Evolutionary conservation across 2,797 vertebrate genomes (phyloP).

Genomic region (Crenichthys baileyi): DNA sequence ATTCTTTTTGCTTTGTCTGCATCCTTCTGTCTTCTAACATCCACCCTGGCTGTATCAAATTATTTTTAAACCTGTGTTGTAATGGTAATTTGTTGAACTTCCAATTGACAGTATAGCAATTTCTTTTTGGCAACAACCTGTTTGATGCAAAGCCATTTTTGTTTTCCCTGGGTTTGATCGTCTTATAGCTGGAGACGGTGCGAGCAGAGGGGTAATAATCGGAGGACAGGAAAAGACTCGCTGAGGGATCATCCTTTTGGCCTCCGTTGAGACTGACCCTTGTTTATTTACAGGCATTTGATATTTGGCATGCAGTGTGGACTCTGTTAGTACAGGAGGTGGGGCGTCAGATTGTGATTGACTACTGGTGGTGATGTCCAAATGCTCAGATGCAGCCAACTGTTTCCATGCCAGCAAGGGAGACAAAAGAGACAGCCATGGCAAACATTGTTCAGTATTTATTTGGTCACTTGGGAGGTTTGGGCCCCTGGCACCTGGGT

Average conservation of each 20-base stretch:
- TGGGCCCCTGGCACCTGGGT: background rate
- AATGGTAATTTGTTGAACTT: slow-evolving; percentile 6
- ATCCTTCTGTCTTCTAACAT: slow-evolving; percentile 2
- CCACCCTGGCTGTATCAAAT: slow-evolving; percentile 2
- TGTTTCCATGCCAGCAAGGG: slow-evolving; percentile 58
- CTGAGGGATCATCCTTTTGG: slow-evolving; percentile 62
- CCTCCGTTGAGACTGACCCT: slow-evolving; percentile 49
- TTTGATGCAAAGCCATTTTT: slow-evolving; percentile 42
- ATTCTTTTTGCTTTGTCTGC: background rate
- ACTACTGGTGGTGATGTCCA: slow-evolving; percentile 66
- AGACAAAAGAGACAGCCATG: slow-evolving; percentile 28
- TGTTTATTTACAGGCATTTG: slow-evolving; percentile 70
- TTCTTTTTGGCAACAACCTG: slow-evolving; percentile 6
- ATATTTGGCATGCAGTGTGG: slow-evolving; percentile 68
- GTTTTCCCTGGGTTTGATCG: slow-evolving; percentile 32
- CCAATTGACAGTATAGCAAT: slow-evolving; percentile 26
- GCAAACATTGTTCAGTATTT: slow-evolving; percentile 45
- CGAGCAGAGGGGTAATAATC: slow-evolving; percentile 50
- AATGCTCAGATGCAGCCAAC: slow-evolving; percentile 68
- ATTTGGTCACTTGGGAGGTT: slow-evolving; percentile 13
- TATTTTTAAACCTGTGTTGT: slow-evolving; percentile 15
- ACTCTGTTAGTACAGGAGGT: slow-evolving; percentile 56
- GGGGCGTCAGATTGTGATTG: slow-evolving; percentile 63
- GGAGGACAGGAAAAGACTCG: slow-evolving; percentile 59
- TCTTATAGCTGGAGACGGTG: slow-evolving; percentile 32